Base-by-base conservation (phyloP, 1,140 invertebrate genomes). In the Drosophila simulans region DNA sequence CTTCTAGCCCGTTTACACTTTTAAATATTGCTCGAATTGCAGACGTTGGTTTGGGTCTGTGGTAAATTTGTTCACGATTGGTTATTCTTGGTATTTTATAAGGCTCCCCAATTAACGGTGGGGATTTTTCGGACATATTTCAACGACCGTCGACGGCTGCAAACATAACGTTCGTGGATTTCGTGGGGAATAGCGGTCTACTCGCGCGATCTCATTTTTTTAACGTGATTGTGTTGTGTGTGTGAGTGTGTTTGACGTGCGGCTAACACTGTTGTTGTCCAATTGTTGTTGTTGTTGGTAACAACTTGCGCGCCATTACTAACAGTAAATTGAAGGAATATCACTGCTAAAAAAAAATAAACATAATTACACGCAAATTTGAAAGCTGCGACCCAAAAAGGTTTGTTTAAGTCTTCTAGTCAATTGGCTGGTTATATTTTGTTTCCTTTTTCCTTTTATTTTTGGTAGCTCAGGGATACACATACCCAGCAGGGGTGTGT, bases 401-500 rank as follows among this genome's bases (percentile, higher is more conserved):
- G 37, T 59, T 63, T 56, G 59, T 63, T 17, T 31, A n/a, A 40
- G 34, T 10, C n/a, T 45, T 48, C 46, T 66, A 35, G n/a, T 57
- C 57, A 57, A 49, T 70, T 57, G 49, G 37, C 65, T 74, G 22
- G 3, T n/a, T n/a, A n/a, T 53, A 22, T 57, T 54, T 40, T 56
- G 80, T 53, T 71, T 66, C 56, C 51, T 46, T 42, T 49, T 71
- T 62, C 56, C 53, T 48, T 35, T 35, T 68, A 17, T 17, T 39
- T 45, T 68, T 55, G 45, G 37, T 64, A 59, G 66, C 56, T 53
- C 53, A 78, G 82, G 82, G 78, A 86, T 77, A 88, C 82, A 71
- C 59, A 86, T 59, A 13, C 40, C 39, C 51, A 49, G 53, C 48
- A 60, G 79, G 82, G 78, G 83, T 88, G 84, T 89, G 79, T 88